phyloP scores from a whole-genome alignment of 2,113 vertebrate species.

The Neotragus pygmaeus region DNA sequence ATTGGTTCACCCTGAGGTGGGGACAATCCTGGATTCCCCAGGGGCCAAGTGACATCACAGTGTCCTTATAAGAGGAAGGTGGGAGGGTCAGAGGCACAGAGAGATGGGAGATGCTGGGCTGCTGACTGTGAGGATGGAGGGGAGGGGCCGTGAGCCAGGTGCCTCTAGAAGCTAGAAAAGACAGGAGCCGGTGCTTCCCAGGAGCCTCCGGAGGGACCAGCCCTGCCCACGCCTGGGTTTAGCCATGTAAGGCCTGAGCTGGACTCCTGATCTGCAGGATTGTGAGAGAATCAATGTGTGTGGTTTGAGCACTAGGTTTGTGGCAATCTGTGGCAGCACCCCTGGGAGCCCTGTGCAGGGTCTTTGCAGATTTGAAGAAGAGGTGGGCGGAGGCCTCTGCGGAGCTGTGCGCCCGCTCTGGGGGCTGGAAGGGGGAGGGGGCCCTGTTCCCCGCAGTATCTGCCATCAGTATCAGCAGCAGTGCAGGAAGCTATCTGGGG shows the following conservation, averaged over 20 bases:
- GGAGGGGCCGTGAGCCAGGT: neutral
- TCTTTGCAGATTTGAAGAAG: neutral
- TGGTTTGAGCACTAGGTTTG: neutral
- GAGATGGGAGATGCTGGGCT: fast-evolving
- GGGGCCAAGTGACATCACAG: fast-evolving
- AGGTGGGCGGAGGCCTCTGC: fast-evolving
- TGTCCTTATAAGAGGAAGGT: fast-evolving
- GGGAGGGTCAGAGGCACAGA: neutral
- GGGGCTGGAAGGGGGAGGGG: too few relatives aligned
- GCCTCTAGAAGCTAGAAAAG: neutral
- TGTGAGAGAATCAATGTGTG: neutral
- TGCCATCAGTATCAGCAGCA: too few relatives aligned
- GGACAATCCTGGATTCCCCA: fast-evolving
- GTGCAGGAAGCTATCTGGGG: neutral
- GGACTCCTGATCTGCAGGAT: neutral
- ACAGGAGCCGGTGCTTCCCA: fast-evolving
- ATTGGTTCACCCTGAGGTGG: neutral
- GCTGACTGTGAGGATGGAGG: neutral
- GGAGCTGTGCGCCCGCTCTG: fast-evolving
- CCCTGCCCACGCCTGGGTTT: neutral
- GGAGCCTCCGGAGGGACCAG: neutral
- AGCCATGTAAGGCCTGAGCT: fast-evolving
- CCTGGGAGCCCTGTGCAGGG: fast-evolving
- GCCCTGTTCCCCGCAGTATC: fast-evolving
- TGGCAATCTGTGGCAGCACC: neutral